Percentiles rank a stretch among this genome's conserved stretches.
These are phyloP conservation scores for Calycopis cecrops DNA, from an alignment of 1,140 invertebrate genomes.

Conservation along the genomic window DNA sequence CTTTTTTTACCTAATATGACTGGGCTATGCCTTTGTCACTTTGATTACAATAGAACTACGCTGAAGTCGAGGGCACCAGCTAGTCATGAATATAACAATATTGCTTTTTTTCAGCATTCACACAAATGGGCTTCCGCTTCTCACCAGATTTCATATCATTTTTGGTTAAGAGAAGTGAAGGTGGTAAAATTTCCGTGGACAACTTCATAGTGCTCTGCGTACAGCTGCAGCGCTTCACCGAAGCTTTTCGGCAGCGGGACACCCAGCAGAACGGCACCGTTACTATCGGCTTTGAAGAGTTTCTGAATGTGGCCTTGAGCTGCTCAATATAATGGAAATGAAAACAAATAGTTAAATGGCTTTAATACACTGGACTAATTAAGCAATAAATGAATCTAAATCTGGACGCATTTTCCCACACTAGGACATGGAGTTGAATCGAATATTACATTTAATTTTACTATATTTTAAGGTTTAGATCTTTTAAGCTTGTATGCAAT, in stretches of 20 bases:
- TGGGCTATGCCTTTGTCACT: too few relatives aligned
- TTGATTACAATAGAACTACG: too few relatives aligned
- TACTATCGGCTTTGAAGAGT: conserved; percentile 90
- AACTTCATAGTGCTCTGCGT: conserved; percentile 92
- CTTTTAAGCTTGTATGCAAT: too few relatives aligned
- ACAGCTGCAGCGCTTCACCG: conserved; percentile 90
- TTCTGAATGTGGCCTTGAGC: conserved; percentile 83
- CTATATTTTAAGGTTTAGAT: too few relatives aligned
- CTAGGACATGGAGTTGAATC: too few relatives aligned
- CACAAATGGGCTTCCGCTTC: conserved; percentile 93
- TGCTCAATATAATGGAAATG: conserved; percentile 71
- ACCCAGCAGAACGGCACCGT: conserved; percentile 84
- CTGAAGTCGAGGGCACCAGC: too few relatives aligned
- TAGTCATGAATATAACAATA: neutral
- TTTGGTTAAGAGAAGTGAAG: conserved; percentile 82
- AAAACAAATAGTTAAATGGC: too few relatives aligned
- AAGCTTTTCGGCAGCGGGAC: conserved; percentile 87
- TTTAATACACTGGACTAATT: too few relatives aligned
- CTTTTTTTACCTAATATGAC: too few relatives aligned
- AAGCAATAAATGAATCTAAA: too few relatives aligned
- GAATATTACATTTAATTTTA: too few relatives aligned
- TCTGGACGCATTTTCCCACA: too few relatives aligned
- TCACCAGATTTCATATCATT: conserved; percentile 85
- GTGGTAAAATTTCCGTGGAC: conserved; percentile 85
- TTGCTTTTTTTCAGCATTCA: conserved; percentile 78